Conservation (phyloP, 2,113 vertebrate genomes). For the Eptesicus fuscus region DNA sequence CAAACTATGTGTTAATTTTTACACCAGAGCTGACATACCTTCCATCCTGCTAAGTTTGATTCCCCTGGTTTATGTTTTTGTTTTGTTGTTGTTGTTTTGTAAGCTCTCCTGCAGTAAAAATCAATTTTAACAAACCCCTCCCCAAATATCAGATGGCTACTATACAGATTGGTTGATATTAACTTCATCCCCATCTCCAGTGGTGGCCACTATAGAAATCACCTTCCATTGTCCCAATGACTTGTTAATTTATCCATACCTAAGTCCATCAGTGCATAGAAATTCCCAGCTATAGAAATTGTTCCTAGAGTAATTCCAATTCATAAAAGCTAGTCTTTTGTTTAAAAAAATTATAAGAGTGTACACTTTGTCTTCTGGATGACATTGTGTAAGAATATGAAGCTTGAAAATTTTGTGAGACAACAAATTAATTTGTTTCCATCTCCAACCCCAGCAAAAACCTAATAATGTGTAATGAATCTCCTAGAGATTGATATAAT, state of each 20-base stretch:
- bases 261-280: too few relatives aligned
- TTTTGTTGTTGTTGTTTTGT: neutral
- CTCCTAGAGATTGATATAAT: neutral
- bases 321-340: neutral
- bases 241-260: neutral
- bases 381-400: neutral
- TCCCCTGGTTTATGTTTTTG: neutral
- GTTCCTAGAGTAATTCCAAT: neutral
- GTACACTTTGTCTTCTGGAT: neutral
- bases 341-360: neutral
- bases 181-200: neutral
- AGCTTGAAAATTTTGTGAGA: neutral
- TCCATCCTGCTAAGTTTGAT: neutral
- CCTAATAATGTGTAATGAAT: neutral
- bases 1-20: neutral
- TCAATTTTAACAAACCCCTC: neutral
- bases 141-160: neutral
- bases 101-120: neutral
- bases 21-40: neutral
- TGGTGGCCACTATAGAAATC: neutral
- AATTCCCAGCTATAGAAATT: neutral
- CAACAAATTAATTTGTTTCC: neutral
- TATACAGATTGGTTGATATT: neutral
- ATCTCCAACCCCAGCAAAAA: neutral
- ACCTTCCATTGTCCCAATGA: neutral